Conservation (phyloP, 2,797 vertebrate species). For the Siniperca obscura region DNA sequence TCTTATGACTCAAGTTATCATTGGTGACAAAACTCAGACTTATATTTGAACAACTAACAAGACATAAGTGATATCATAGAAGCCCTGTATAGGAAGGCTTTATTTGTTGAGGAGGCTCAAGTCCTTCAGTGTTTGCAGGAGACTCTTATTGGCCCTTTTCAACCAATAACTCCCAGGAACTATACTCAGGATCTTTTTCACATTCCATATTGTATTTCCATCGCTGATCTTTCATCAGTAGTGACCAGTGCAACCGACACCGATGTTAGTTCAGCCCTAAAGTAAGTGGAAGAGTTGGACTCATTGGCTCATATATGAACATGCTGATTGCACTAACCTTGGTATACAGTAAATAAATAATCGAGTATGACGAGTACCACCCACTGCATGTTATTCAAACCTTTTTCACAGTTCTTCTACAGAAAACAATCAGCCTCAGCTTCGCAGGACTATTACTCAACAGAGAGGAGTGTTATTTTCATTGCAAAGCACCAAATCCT, state of each 20-base stretch:
- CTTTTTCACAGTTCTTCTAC: slow-evolving; percentile 16
- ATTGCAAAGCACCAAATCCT: slow-evolving; percentile 50
- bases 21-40: background rate
- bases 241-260: background rate
- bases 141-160: background rate
- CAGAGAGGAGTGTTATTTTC: slow-evolving; percentile 46
- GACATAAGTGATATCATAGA: background rate
- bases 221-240: background rate
- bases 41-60: background rate
- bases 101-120: background rate
- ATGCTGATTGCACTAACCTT: background rate
- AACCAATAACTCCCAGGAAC: background rate
- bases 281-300: background rate
- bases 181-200: background rate
- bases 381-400: background rate
- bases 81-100: background rate
- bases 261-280: background rate
- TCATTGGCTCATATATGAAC: background rate
- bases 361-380: background rate
- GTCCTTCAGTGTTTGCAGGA: background rate
- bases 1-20: background rate
- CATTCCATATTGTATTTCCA: background rate
- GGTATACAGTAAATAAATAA: background rate
- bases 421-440: slow-evolving; percentile 18
- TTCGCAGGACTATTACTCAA: slow-evolving; percentile 34